Evolutionary conservation across 2,113 vertebrate species (phyloP).

Genomic region (Plestiodon gilberti): DNA sequence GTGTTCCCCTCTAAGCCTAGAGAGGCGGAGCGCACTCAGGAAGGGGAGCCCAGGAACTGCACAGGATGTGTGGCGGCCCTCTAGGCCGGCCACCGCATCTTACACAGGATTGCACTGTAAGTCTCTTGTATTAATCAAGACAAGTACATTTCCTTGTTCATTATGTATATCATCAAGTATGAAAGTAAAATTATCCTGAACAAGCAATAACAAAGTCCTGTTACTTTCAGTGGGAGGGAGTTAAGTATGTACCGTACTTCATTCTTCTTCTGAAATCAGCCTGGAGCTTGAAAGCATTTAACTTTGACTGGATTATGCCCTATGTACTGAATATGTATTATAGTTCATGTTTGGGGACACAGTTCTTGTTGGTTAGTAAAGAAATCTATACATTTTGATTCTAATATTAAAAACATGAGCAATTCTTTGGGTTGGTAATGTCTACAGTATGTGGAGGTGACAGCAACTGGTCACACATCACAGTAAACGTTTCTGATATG

Average conservation of each 20-base stretch:
- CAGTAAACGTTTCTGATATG: neutral
- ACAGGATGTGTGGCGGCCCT: no score
- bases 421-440: neutral
- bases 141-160: neutral
- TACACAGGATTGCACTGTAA: neutral
- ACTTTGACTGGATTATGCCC: neutral
- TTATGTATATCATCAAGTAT: conserved; percentile 1
- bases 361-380: neutral
- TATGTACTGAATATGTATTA: neutral
- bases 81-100: no score
- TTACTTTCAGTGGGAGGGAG: neutral
- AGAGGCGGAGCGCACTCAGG: no score
- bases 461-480: neutral
- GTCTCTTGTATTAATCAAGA: conserved; percentile 9
- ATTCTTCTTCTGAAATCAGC: neutral
- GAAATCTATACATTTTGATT: neutral
- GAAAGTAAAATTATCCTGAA: conserved; percentile 6
- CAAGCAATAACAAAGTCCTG: neutral
- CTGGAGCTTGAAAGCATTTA: neutral
- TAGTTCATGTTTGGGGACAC: neutral
- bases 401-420: neutral
- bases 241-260: neutral
- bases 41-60: no score
- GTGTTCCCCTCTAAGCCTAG: no score
- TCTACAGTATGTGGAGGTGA: neutral